Conservation (phyloP, 2,888 invertebrate species). For the Pristionchus mayeri region DNA sequence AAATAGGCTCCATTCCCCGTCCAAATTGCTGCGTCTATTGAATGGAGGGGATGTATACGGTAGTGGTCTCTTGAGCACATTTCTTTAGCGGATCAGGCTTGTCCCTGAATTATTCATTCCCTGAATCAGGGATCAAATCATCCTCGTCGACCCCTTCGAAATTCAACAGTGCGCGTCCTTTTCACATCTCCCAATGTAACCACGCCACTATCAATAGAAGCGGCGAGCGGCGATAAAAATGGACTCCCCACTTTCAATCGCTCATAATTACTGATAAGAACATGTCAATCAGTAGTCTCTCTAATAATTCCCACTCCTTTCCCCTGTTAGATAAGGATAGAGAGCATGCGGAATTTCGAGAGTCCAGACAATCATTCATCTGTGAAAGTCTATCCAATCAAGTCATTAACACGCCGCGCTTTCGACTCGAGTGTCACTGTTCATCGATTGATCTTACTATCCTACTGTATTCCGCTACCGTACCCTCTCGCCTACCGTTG, state of each 20-base stretch:
- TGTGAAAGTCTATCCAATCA: neutral
- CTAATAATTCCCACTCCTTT: neutral
- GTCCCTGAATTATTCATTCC: neutral
- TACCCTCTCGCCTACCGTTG: neutral
- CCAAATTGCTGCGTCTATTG: slow-evolving; percentile 36
- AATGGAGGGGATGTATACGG: neutral
- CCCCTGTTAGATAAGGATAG: neutral
- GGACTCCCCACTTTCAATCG: slow-evolving; percentile 27
- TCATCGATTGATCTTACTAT: neutral
- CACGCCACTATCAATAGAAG: neutral
- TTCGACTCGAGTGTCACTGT: neutral
- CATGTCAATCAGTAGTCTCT: no score
- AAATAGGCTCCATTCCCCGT: slow-evolving; percentile 37
- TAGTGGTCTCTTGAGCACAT: neutral
- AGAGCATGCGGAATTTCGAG: neutral
- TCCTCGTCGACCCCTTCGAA: neutral
- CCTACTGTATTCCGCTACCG: slow-evolving; percentile 19
- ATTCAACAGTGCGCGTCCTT: neutral
- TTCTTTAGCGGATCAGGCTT: no score
- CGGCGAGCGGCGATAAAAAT: neutral
- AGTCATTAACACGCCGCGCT: neutral
- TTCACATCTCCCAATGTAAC: neutral
- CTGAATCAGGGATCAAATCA: neutral
- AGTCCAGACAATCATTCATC: neutral
- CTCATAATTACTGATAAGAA: no score